A percentile compares a stretch with the other conserved stretches of the same genome.
Evolutionary conservation across 2,888 invertebrate genomes (phyloP).

Genomic region (Magallana nippona): DNA sequence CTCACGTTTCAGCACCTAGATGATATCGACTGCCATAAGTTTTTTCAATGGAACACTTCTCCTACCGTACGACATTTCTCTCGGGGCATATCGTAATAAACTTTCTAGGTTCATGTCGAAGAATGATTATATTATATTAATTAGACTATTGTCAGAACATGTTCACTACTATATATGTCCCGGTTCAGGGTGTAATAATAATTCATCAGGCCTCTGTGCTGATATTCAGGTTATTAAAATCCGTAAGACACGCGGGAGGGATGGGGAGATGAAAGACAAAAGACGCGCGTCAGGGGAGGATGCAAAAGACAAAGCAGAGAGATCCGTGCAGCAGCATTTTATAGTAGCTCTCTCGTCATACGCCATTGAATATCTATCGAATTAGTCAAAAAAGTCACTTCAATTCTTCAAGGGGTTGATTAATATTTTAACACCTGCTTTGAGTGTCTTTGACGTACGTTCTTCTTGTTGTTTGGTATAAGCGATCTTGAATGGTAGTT

Average conservation of each 20-base stretch:
- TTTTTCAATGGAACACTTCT: neutral
- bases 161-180: neutral
- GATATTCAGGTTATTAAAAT: constrained; percentile 18
- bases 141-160: neutral
- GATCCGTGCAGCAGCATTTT: neutral
- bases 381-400: constrained; percentile 11
- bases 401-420: constrained; percentile 11
- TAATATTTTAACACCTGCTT: neutral
- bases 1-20: neutral
- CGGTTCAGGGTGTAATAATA: neutral
- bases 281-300: neutral
- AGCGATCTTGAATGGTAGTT: neutral
- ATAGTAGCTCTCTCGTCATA: neutral
- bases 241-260: neutral
- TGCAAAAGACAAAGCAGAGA: neutral
- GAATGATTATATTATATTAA: constrained; percentile 27
- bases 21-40: neutral
- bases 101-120: neutral
- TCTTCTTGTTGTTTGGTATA: neutral
- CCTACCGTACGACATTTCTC: neutral
- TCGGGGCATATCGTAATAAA: neutral
- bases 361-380: neutral
- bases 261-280: constrained; percentile 5
- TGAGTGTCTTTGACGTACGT: neutral
- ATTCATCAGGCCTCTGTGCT: neutral